Evolutionary conservation across 1,140 invertebrate genomes (phyloP).

Genomic region (Caenorhabditis remanei): DNA sequence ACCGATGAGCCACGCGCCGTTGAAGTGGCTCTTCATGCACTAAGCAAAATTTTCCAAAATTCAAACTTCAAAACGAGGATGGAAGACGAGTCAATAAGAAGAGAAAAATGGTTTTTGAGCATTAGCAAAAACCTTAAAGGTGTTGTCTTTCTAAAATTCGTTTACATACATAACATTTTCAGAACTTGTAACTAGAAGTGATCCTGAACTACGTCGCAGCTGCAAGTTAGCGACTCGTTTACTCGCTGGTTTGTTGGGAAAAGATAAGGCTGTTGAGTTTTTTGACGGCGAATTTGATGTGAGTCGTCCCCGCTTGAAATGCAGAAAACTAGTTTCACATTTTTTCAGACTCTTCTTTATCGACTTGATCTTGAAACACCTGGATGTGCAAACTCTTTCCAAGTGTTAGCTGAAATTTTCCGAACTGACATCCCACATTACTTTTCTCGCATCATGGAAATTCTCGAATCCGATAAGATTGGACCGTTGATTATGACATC

Average conservation of each 20-base stretch:
- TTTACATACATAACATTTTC: neutral
- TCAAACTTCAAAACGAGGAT: neutral
- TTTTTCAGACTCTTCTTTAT: neutral
- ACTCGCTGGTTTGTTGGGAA: neutral
- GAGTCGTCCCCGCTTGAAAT: neutral
- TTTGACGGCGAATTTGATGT: slow-evolving; percentile 16
- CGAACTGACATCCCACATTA: neutral
- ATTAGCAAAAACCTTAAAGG: neutral
- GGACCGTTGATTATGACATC: slow-evolving; percentile 9
- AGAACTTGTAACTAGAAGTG: slow-evolving; percentile 6
- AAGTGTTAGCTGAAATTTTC: slow-evolving; percentile 35
- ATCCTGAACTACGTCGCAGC: slow-evolving; percentile 23
- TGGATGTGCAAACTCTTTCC: neutral
- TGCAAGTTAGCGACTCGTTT: slow-evolving; percentile 24
- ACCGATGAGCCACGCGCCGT: neutral
- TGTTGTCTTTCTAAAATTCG: neutral
- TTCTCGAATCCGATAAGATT: slow-evolving; percentile 9
- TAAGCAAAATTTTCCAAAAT: slow-evolving; percentile 16
- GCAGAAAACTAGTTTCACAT: too few species aligned
- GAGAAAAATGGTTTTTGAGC: neutral
- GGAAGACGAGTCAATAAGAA: neutral
- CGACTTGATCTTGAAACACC: neutral
- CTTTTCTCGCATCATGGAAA: neutral
- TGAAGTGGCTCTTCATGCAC: neutral
- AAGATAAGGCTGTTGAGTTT: neutral